Base-by-base conservation (phyloP, 2,797 vertebrate genomes). In the Huso huso region DNA sequence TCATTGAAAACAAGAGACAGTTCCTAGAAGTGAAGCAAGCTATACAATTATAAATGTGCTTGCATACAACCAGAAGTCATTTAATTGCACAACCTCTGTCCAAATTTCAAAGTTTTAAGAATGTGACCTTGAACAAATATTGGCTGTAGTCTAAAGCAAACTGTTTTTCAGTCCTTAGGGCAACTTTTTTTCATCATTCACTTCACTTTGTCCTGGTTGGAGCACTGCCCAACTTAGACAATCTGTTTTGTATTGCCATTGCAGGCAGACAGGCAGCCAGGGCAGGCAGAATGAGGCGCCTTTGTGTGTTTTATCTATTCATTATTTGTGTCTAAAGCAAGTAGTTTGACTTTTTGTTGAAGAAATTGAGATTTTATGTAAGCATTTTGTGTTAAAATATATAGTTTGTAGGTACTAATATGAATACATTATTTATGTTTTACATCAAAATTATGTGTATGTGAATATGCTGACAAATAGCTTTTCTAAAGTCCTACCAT, bases 261-360 rank as follows among this genome's bases (percentile, higher is more conserved):
- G 77, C 69, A 75, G 69, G 15, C 62, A 48, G 66, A 72, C 66
- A 60, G 18, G 77, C 69, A 75, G 69, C n/a, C 62, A 48, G n/a
- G 65, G 58, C 1, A 23, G 18, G 70, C 77, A 87, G 77, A 62
- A 97, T 97, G 95, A 89, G 78, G 78, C 49, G 0, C 48, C 67
- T n/a, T 84, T 18, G 48, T 67, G 2, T 79, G 77, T 61, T 69
- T 91, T 51, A 69, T 92, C 61, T 59, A 76, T 72, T 74, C 91
- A 6, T 62, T 90, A 69, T 62, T 90, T 55, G 57, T 87, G 70
- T 81, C 80, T 48, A 82, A 83, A 77, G 77, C 72, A 12, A 64
- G 66, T 77, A 83, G 88, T 81, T 93, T 97, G 93, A 95, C 68
- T 97, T 10, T 79, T 93, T 10, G 86, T 90, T 0, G 86, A 87